phyloP scores from a whole-genome alignment of 2,797 vertebrate species.

The Propithecus deckenii region DNA sequence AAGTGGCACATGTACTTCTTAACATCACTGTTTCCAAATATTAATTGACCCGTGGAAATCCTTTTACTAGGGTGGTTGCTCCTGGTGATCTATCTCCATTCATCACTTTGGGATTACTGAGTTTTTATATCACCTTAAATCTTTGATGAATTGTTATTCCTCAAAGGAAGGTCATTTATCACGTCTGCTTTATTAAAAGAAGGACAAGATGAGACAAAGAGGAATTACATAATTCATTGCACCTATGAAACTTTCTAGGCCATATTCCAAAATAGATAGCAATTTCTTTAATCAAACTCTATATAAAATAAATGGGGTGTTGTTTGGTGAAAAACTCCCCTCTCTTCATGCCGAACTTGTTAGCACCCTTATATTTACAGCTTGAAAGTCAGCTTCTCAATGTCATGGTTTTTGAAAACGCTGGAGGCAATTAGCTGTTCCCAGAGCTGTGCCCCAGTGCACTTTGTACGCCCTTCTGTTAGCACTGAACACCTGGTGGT shows the following conservation, averaged over 20 bases:
- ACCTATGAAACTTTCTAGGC: neutral
- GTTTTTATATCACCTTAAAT: slow-evolving; percentile 20
- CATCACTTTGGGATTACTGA: neutral
- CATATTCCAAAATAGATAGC: neutral
- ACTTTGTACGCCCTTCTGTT: neutral
- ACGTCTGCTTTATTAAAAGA: neutral
- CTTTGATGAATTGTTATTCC: slow-evolving; percentile 48
- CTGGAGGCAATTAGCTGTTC: neutral
- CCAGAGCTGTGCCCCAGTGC: neutral
- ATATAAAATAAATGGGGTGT: neutral
- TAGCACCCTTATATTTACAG: neutral
- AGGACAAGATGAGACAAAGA: neutral
- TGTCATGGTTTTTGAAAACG: neutral
- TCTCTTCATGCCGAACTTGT: neutral
- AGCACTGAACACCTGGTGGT: neutral
- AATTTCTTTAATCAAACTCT: neutral
- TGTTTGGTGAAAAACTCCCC: neutral
- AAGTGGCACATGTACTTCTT: neutral
- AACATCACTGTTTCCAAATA: neutral
- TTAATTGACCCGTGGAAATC: neutral
- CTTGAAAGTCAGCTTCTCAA: neutral
- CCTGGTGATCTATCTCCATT: neutral
- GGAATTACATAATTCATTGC: neutral
- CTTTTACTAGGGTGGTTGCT: neutral
- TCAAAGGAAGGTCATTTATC: slow-evolving; percentile 34